phyloP scores from a whole-genome alignment of 2,113 vertebrate species.

The Origma solitaria region DNA sequence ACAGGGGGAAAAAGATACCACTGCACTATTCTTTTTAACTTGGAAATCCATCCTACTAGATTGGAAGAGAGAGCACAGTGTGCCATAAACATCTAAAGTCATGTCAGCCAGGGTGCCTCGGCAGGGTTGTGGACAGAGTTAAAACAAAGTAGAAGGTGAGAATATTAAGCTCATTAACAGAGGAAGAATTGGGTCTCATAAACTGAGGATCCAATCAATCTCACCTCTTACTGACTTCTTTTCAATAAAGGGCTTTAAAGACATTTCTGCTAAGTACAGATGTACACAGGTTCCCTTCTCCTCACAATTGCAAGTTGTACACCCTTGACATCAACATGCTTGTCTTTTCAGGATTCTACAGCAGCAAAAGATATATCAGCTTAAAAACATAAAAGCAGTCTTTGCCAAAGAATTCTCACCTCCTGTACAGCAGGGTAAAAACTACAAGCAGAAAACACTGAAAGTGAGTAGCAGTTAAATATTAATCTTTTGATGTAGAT shows the following conservation, averaged over 20 bases:
- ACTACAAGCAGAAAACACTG: neutral
- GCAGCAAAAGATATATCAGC: neutral
- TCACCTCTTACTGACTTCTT: neutral
- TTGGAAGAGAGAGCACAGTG: neutral
- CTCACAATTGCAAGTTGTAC: neutral
- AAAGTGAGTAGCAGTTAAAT: neutral
- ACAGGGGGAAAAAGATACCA: neutral
- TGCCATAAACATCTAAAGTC: neutral
- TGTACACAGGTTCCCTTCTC: neutral
- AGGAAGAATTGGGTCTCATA: neutral
- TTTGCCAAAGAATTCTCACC: neutral
- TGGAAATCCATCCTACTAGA: neutral
- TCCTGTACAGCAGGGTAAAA: neutral
- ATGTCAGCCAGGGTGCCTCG: neutral
- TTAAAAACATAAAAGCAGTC: neutral
- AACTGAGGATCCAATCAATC: neutral
- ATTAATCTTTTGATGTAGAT: neutral
- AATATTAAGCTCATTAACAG: neutral
- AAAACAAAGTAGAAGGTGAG: neutral
- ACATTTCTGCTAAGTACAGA: neutral
- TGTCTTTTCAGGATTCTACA: neutral
- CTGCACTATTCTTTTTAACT: neutral
- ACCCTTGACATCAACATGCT: neutral
- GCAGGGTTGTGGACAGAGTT: neutral
- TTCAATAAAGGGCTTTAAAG: neutral